A percentile compares a stretch with the other conserved stretches of the same genome.
Evolutionary conservation across 2,797 vertebrate species (phyloP).

Genomic region (Dicrostonyx torquatus): DNA sequence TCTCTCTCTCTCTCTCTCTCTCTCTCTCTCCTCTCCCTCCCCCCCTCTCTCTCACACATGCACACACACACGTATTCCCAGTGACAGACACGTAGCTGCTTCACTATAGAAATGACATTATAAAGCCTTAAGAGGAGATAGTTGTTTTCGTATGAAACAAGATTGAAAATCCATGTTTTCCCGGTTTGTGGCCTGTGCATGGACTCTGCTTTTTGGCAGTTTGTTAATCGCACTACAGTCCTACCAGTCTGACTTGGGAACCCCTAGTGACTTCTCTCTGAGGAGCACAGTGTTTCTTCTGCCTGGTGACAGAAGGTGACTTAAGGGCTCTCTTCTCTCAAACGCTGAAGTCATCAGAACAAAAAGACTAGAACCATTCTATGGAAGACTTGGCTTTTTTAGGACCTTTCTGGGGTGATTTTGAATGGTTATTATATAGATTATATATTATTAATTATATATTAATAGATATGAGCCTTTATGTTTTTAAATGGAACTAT

Average conservation of each 20-base stretch:
- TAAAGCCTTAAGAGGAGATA: background rate
- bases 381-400: background rate
- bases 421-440: background rate
- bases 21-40: too few relatives aligned
- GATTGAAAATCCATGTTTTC: background rate
- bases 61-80: too few relatives aligned
- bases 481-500: background rate
- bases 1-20: too few relatives aligned
- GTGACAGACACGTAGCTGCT: background rate
- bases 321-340: background rate
- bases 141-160: background rate
- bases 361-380: conserved; percentile 15
- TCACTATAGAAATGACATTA: background rate
- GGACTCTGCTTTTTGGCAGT: background rate
- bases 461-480: background rate
- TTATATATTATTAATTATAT: too few relatives aligned
- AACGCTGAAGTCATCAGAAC: background rate
- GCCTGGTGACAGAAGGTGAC: background rate
- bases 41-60: background rate
- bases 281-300: background rate
- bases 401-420: background rate
- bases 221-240: background rate
- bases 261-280: background rate
- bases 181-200: background rate
- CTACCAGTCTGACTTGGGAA: background rate